These are phyloP conservation scores for Drosophila sulfurigaster DNA, from an alignment of 1,140 invertebrate genomes.

Conservation along the genomic window DNA sequence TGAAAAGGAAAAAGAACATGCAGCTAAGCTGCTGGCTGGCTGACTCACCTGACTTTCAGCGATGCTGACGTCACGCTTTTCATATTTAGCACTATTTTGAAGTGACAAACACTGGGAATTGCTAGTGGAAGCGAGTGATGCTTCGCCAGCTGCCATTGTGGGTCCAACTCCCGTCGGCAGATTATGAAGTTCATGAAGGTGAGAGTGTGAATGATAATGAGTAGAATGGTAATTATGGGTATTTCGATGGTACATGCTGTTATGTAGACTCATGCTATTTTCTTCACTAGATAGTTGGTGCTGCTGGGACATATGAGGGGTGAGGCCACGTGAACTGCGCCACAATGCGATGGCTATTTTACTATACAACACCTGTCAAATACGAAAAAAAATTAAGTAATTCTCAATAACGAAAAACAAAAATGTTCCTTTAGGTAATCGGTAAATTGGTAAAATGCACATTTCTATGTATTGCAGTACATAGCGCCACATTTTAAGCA, in stretches of 20 bases:
- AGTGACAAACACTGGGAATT: conserved; percentile 72
- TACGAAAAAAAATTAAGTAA: conserved; percentile 8
- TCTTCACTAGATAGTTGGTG: conserved; percentile 61
- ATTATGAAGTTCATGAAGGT: conserved; percentile 57
- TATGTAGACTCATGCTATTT: conserved; percentile 73
- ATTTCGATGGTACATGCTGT: conserved; percentile 82
- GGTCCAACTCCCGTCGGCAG: conserved; percentile 28
- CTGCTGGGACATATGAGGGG: conserved; percentile 84
- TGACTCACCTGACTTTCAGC: conserved; percentile 83
- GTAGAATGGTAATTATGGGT: conserved; percentile 39
- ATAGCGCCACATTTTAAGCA: too few species aligned
- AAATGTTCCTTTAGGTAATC: too few species aligned
- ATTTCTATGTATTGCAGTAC: too few species aligned
- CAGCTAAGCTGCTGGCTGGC: neutral
- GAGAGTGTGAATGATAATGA: conserved; percentile 47
- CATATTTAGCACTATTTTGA: conserved; percentile 84
- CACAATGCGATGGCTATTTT: conserved; percentile 91
- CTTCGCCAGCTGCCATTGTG: conserved; percentile 5
- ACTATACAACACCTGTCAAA: conserved; percentile 88
- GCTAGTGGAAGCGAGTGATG: conserved; percentile 64
- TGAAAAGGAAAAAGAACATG: too few species aligned
- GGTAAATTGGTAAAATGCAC: too few species aligned
- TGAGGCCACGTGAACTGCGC: conserved; percentile 88
- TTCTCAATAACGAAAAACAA: too few species aligned
- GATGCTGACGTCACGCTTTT: conserved; percentile 81